Base-by-base conservation (phyloP, 2,113 vertebrate genomes). In the Sapajus apella region DNA sequence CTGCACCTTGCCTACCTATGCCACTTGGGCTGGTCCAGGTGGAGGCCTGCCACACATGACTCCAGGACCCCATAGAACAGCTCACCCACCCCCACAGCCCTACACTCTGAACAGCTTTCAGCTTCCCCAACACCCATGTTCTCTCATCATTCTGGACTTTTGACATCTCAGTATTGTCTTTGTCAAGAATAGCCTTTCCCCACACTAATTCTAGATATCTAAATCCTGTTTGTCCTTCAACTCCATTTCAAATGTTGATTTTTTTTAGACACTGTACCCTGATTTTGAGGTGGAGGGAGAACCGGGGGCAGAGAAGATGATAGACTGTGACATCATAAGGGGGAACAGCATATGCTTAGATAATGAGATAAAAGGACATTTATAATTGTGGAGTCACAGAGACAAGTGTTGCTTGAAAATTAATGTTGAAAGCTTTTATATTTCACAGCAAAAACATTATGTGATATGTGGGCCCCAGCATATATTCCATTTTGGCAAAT, bases 401-500 rank as follows among this genome's bases (percentile, higher is more conserved):
- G 52, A 91, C n/a, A 52, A 81, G 35, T 86, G 68, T 58, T 64
- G 58, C 61, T 81, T 66, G 61, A 79, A 88, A 72, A 66, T 55
- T 75, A 45, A 79, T 40, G 61, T 40, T 45, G 64, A 84, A 92
- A 92, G n/a, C 14, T 45, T 27, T 17, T 20, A 58, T 52, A 37
- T 91, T 93, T 61, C 30, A 72, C 21, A 37, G 77, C 25, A 64
- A 68, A 90, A 79, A 10, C 66, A 77, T 40, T 56, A 9, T 84
- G 85, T 56, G 77, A 75, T 64, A 91, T 43, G 37, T 95, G 18
- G 25, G 9, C 13, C 47, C 30, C 23, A 68, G 58, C 20, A 80
- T 76, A 83, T 56, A 83, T 1, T 75, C 14, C 45, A 97, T 87
- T 70, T 90, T 90, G 16, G 35, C 76, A 88, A 90, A 90, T 87